Conservation (phyloP, 2,113 vertebrate genomes). For the Vidua macroura region DNA sequence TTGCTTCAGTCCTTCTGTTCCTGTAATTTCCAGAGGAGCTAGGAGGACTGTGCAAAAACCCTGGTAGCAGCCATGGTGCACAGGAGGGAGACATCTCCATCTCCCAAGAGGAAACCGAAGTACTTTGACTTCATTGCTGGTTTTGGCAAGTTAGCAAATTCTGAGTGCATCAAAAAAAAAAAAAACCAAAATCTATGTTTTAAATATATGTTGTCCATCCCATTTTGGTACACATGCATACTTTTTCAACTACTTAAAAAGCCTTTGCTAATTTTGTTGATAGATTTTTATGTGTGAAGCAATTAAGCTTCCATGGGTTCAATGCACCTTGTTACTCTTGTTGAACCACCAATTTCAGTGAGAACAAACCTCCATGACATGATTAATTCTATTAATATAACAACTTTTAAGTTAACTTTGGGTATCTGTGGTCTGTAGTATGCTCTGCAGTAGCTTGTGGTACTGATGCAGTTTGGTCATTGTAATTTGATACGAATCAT, state of each 20-base stretch:
- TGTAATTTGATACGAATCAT: neutral
- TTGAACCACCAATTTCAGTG: neutral
- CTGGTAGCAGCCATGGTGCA: neutral
- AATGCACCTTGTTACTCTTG: fast-evolving
- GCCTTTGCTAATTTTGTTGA: neutral
- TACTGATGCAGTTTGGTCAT: neutral
- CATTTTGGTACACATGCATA: neutral
- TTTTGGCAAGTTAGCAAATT: neutral
- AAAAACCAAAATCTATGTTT: neutral
- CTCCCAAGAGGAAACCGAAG: neutral
- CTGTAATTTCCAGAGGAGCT: neutral
- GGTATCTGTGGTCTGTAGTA: neutral
- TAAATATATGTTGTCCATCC: neutral
- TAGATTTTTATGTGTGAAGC: neutral
- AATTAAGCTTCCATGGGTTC: neutral
- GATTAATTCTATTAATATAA: neutral
- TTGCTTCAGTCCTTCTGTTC: neutral
- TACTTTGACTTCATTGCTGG: neutral
- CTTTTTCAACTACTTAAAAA: neutral
- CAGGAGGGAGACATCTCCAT: neutral
- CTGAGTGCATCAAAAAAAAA: neutral
- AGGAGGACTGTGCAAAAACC: neutral
- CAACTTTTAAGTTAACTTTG: neutral
- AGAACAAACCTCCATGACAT: neutral
- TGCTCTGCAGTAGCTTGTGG: neutral